Evolutionary conservation across 2,113 vertebrate species (phyloP), one percentile per base, ranked within the genome.

Genomic region (Cyanoramphus novaezelandiae): DNA sequence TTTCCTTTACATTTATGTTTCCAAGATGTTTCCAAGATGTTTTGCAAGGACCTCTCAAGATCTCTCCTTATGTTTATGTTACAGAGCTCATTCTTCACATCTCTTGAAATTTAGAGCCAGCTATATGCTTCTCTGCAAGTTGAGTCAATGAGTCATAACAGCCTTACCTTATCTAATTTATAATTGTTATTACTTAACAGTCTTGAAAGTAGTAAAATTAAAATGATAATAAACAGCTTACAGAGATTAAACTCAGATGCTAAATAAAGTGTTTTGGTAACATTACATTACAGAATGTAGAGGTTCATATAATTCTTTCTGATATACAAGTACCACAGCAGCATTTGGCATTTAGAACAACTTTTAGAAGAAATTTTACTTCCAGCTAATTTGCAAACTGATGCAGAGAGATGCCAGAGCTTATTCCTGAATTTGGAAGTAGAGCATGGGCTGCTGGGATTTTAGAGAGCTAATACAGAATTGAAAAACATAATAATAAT

Each of bases 181-280:
- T 90, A 91, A 90, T 77, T 91, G 8, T 82, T 90, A 92, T 65
- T 82, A 77, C 29, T 71, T 93, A 76, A 88, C 94, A 62, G 82
- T 92, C 37, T 96, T 79, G 72, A 93, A 75, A 94, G 65, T 35
- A 93, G 64, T 67, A 94, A 90, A 88, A 96, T 92, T 69, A 88
- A 92, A 95, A 84, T 39, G 2, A 18, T 67, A 79, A 65, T 86
- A 90, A 97, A 94, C 63, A 96, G 25, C 15, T 89, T 43, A 41
- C 17, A 86, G 20, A 95, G 52, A 87, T 95, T 79, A 89, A 96
- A 93, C 9, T 87, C 72, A 97, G 72, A 94, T 92, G 49, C 8
- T 91, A 69, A 91, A 18, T 65, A 76, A 67, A 92, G 11, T 78
- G 43, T 92, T 97, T 96, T 72, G 91, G 59, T 80, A 93, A 89